Base-by-base conservation (phyloP, 2,888 invertebrate genomes). In the Drosophila kambysellisi region DNA sequence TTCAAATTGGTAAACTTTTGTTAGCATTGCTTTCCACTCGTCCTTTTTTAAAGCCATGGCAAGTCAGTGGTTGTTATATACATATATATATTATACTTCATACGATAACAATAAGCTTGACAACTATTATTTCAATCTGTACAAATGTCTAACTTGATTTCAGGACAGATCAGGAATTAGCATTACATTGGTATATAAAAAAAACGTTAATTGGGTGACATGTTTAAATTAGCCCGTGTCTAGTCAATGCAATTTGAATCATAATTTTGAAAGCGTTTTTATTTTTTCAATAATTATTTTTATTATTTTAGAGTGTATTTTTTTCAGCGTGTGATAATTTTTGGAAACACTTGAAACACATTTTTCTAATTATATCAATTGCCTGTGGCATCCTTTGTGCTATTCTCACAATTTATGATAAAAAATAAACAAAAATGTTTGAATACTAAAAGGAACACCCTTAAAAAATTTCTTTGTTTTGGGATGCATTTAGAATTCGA, bases 51-150 rank as follows among this genome's bases (percentile, higher is more conserved):
- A 48, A 25, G 41, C 12, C 17, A 56, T 57, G 32, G 1, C 53
- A 74, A 75, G 73, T 71, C 65, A 68, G 66, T 71, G 51, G 48
- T 43, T 62, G 58, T 62, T 61, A 64, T 58, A 41, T n/a, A 60
- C 9, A 1, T 25, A 25, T 25, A 53, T 4, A 29, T 63, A 32
- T 39, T 33, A 25, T 15, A 53, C 60, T 53, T 62, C 37, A 48
- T 30, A 58, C 70, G 65, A 77, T 66, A 68, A 77, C 81, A 81
- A 72, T 79, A 65, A 37, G 43, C 54, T 67, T 56, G 80, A 75
- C 71, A 82, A 83, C 70, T 82, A 80, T 82, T 78, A 74, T 80
- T 76, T 57, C 58, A 62, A 67, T 29, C 29, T 68, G 54, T 62
- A 12, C 63, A 75, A 64, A 53, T 62, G 57, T 48, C 51, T 51